Conservation (phyloP, 2,888 invertebrate genomes). For the Drosophila fulvimacula region DNA sequence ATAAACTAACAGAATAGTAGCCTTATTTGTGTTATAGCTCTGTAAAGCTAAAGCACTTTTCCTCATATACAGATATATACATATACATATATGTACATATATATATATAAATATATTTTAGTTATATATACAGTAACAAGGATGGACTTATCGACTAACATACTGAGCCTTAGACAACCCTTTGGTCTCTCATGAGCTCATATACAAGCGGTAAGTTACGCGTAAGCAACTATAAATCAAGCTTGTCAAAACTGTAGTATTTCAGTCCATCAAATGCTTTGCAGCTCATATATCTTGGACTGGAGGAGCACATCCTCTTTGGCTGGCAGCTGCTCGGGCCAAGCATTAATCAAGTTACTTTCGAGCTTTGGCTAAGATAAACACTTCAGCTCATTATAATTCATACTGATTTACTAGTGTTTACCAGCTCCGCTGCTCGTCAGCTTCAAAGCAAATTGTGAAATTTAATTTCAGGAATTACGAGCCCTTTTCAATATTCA, state of each 20-base stretch:
- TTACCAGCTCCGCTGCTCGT: background rate
- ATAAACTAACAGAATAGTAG: too few species aligned
- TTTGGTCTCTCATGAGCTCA: background rate
- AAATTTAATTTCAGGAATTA: conserved; percentile 21
- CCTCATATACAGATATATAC: too few species aligned
- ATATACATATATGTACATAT: too few species aligned
- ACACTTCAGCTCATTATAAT: conserved; percentile 28
- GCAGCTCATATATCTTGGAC: background rate
- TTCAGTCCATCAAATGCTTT: background rate
- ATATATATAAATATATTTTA: too few species aligned
- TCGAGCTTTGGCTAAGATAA: background rate
- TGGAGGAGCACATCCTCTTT: background rate
- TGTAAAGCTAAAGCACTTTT: background rate
- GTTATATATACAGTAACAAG: too few species aligned
- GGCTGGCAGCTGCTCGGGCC: background rate
- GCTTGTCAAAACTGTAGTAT: conserved; percentile 4
- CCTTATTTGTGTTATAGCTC: background rate
- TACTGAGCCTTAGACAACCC: background rate
- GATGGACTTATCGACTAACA: background rate
- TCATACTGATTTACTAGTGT: conserved; percentile 8
- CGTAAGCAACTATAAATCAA: conserved; percentile 1
- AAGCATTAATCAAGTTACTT: background rate
- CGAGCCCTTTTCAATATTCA: conserved; percentile 22
- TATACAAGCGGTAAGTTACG: background rate
- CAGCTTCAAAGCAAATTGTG: conserved; percentile 3